These are phyloP conservation scores for Glandiceps talaboti DNA, from an alignment of 53 echinoderm and acorn worm species.

Conservation along the genomic window DNA sequence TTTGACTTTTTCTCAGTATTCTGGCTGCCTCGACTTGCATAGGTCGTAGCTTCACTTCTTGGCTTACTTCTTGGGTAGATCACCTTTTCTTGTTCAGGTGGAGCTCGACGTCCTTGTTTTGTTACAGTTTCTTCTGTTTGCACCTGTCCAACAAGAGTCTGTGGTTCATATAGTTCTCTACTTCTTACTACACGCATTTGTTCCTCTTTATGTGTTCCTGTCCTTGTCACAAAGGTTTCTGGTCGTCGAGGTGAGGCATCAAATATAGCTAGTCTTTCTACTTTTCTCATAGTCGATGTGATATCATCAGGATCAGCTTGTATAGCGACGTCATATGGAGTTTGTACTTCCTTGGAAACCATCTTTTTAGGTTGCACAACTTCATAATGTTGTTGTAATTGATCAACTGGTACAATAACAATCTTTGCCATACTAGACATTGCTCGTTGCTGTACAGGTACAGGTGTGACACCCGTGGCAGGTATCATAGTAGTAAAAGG, in stretches of 20 bases:
- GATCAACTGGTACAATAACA: too few species aligned
- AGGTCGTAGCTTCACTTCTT: not conserved
- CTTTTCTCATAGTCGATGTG: not conserved
- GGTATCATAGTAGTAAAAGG: too few species aligned
- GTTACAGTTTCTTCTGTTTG: not conserved
- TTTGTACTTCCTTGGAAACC: not conserved
- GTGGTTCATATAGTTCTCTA: not conserved
- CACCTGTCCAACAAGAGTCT: not conserved
- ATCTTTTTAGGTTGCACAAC: too few species aligned
- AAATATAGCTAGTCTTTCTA: not conserved
- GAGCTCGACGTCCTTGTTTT: not conserved
- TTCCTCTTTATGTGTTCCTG: not conserved
- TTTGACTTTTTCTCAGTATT: not conserved
- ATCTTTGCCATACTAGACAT: too few species aligned
- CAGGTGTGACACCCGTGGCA: too few species aligned
- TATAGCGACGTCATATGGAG: not conserved
- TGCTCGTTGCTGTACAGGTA: too few species aligned
- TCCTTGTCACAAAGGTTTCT: not conserved
- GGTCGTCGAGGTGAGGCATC: not conserved
- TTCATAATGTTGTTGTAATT: too few species aligned
- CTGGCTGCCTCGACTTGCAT: not conserved
- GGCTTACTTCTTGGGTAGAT: not conserved
- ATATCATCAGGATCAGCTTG: not conserved
- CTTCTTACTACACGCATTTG: not conserved
- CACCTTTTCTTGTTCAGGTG: not conserved